Base-by-base conservation (phyloP, 2,797 vertebrate genomes). In the Poecile montanus region DNA sequence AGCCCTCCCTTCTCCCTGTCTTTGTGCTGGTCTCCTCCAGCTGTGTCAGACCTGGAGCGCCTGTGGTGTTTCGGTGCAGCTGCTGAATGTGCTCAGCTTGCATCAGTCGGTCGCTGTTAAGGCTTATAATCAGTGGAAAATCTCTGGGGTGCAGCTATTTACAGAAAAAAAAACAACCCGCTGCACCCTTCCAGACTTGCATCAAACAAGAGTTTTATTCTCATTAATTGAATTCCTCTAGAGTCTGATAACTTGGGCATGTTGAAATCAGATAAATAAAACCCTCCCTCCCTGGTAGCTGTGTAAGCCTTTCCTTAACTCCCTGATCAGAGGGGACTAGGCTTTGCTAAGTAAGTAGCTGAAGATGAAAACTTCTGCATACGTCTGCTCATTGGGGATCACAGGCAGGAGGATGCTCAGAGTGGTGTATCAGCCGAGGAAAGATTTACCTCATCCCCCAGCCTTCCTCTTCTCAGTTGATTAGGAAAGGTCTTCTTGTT, bases 231-330 rank as follows among this genome's bases (percentile, higher is more conserved):
- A 94, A 95, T 96, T 95, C 78, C 94, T 96, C 94, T 95, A 56
- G 96, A 95, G 92, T 75, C 91, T 91, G 93, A 91, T 96, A 95
- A 91, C 75, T 95, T 94, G 56, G 75, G 87, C 87, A 79, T 89
- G 75, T 70, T 93, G 78, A 94, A 95, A 97, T 97, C 91, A 75
- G 95, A 96, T 96, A 97, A 96, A 95, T 95, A 96, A 94, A 95
- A 82, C 53, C 78, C 68, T 92, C 60, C 92, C 67, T 95, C 63
- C 81, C 85, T 94, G 61, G 65, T 86, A 96, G 93, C 89, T 94
- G 18, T 80, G 63, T 94, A 96, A 96, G 89, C 81, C 62, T 92
- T 95, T 82, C 85, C 78, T 97, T 94, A 96, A 90, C 92, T 95
- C 84, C 44, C 36, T 53, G 68, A 96, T 96, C 93, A 93, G 89